Evolutionary conservation across 2,113 vertebrate species (phyloP).

Genomic region (Hipposideros armiger): DNA sequence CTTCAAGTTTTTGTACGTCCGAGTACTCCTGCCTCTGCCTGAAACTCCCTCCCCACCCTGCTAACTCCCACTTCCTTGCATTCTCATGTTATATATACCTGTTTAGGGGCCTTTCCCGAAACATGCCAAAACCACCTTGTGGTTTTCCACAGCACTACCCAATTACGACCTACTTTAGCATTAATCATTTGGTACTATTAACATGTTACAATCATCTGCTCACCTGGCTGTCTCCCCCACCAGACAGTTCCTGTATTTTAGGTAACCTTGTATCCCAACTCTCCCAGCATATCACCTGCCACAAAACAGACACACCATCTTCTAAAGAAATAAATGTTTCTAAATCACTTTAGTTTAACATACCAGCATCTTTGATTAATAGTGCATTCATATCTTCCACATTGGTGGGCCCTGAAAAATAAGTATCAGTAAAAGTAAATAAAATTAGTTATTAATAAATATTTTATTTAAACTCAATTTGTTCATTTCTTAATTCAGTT

Average conservation of each 20-base stretch:
- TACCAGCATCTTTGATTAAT: constrained; percentile 98
- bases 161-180: background rate
- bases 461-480: constrained; percentile 20
- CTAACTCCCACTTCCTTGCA: background rate
- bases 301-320: background rate
- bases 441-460: constrained; percentile 27
- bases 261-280: background rate
- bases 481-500: background rate
- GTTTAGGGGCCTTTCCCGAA: background rate
- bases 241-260: background rate
- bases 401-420: constrained; percentile 90
- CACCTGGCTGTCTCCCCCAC: background rate
- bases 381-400: constrained; percentile 93
- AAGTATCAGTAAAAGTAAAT: constrained; percentile 66
- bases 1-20: background rate
- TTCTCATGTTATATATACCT: background rate
- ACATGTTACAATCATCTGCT: background rate
- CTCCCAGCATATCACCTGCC: background rate
- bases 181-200: background rate
- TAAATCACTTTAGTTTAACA: constrained; percentile 71
- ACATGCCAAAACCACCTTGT: background rate
- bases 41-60: background rate
- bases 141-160: background rate
- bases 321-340: constrained; percentile 22
- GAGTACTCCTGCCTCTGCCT: background rate